Evolutionary conservation across 2,888 invertebrate species (phyloP).

Genomic region (Lamellibrachia satsuma): DNA sequence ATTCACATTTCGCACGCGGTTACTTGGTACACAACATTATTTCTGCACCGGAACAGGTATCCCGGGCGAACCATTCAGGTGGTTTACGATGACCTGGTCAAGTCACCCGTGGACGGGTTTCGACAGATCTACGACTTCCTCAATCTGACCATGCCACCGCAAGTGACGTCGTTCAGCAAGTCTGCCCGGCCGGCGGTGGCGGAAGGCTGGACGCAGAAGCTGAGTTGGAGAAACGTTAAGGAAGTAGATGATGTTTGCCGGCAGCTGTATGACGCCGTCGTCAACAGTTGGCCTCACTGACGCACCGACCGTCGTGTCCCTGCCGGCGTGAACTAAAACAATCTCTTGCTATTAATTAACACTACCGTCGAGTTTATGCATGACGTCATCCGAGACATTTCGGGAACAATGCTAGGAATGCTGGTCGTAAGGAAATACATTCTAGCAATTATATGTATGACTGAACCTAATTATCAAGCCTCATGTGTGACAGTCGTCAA

Average conservation of each 20-base stretch:
- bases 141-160: neutral
- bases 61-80: constrained; percentile 30
- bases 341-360: no score
- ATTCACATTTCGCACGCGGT: neutral
- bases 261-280: neutral
- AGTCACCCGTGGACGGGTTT: neutral
- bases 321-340: no score
- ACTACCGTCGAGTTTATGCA: no score
- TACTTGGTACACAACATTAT: neutral
- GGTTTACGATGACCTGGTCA: constrained; percentile 31
- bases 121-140: constrained; percentile 31
- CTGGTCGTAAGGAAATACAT: no score
- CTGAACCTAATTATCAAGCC: no score
- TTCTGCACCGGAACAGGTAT: constrained; percentile 19
- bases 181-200: neutral
- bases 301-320: no score
- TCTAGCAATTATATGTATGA: no score
- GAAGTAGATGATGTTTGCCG: neutral
- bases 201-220: neutral
- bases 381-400: no score
- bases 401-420: no score
- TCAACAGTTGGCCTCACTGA: neutral
- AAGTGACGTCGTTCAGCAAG: neutral
- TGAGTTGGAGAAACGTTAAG: neutral
- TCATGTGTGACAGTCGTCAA: no score